Conservation (phyloP, 2,888 invertebrate genomes). For the Eretmocerus hayati region DNA sequence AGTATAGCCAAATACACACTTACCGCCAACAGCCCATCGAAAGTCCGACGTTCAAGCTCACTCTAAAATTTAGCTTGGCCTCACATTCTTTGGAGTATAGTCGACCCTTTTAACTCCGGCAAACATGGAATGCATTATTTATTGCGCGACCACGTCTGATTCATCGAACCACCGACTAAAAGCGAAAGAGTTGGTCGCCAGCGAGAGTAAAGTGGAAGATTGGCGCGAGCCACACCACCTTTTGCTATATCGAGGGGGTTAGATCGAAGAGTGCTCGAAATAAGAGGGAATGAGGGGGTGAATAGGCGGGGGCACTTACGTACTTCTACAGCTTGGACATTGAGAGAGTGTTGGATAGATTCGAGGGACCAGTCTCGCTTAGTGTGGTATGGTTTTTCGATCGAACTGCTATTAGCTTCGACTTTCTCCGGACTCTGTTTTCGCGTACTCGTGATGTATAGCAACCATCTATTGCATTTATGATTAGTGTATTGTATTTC, state of each 20-base stretch:
- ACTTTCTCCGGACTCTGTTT: no score
- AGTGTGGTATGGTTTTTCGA: no score
- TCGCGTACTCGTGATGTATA: no score
- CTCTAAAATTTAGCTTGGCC: constrained; percentile 31
- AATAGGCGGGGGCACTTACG: constrained; percentile 34
- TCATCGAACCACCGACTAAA: constrained; percentile 39
- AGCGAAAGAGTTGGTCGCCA: constrained; percentile 38
- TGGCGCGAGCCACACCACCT: constrained; percentile 6
- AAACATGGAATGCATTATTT: constrained; percentile 43
- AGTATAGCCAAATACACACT: no score
- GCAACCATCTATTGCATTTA: no score
- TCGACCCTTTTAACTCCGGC: constrained; percentile 41
- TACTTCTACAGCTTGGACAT: no score
- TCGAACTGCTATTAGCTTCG: no score
- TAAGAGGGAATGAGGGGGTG: no score
- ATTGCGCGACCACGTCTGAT: constrained; percentile 36
- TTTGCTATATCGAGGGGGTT: neutral
- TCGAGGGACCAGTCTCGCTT: no score
- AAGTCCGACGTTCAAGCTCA: constrained; percentile 27
- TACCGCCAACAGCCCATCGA: constrained; percentile 14
- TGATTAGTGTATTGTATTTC: no score
- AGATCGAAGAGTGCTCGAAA: no score
- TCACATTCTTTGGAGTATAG: constrained; percentile 31
- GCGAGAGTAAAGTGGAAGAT: constrained; percentile 11
- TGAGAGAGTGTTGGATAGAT: no score